Percentiles rank a stretch among this genome's conserved stretches.
phyloP scores from a whole-genome alignment of 2,797 vertebrate genomes.

The Limnodromus scolopaceus region DNA sequence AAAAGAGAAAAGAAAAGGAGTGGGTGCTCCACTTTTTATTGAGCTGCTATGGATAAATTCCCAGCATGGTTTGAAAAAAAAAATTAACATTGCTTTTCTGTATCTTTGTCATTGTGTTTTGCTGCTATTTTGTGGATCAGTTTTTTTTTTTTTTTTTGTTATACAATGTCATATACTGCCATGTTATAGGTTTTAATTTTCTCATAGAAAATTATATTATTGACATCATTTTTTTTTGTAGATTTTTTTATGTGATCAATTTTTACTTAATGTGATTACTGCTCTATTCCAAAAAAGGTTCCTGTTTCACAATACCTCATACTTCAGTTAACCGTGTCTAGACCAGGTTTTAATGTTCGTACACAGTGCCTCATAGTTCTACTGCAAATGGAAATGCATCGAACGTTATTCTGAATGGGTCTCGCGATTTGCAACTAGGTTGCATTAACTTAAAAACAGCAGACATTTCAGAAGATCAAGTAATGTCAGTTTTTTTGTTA shows the following conservation, averaged over 20 bases:
- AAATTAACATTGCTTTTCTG: conserved; percentile 86
- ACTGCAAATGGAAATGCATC: conserved; percentile 78
- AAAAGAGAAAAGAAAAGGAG: conserved; percentile 79
- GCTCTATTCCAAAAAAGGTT: conserved; percentile 95
- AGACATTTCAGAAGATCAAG: conserved; percentile 61
- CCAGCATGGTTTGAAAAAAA: conserved; percentile 86
- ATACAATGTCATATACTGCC: conserved; percentile 94
- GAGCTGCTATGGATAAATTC: conserved; percentile 94
- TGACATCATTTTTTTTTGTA: conserved; percentile 88
- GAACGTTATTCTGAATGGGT: conserved; percentile 79
- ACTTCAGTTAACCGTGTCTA: conserved; percentile 87
- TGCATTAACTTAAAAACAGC: conserved; percentile 71
- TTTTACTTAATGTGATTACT: conserved; percentile 92
- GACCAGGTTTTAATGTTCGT: conserved; percentile 78
- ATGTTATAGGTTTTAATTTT: conserved; percentile 92
- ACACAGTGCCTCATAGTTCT: conserved; percentile 83
- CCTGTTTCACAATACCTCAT: conserved; percentile 96
- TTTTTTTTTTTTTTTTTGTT: conserved; percentile 80
- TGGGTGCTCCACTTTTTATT: conserved; percentile 84
- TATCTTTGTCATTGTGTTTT: conserved; percentile 89
- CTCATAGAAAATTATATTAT: conserved; percentile 96
- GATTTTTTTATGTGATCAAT: conserved; percentile 87
- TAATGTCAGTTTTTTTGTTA: conserved; percentile 45
- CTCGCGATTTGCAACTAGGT: conserved; percentile 77
- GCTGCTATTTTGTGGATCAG: conserved; percentile 94